These are phyloP conservation scores for Chroicocephalus ridibundus DNA, from an alignment of 2,113 vertebrate species.

Conservation along the genomic window DNA sequence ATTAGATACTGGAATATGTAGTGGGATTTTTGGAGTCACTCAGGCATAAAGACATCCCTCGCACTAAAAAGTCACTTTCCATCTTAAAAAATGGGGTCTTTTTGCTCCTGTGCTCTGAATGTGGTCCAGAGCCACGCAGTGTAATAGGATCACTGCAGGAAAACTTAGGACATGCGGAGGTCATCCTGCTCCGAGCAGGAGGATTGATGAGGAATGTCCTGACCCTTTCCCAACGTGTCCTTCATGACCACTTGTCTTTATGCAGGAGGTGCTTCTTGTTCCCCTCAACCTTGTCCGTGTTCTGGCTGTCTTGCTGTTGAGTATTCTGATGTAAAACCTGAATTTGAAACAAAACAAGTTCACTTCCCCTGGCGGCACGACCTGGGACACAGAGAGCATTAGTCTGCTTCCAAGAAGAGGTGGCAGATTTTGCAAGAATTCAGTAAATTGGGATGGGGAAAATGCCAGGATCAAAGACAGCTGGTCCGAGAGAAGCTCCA, in stretches of 20 bases:
- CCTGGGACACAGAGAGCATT: neutral
- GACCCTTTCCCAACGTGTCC: neutral
- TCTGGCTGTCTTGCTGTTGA: neutral
- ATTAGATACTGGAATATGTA: neutral
- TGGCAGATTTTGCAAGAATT: neutral
- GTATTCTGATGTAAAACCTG: neutral
- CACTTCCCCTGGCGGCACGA: neutral
- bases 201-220: neutral
- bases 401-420: neutral
- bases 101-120: neutral
- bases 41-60: neutral
- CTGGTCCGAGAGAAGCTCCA: neutral
- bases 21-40: neutral
- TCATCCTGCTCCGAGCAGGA: neutral
- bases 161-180: fast-evolving
- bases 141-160: neutral
- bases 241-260: neutral
- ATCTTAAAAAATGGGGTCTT: neutral
- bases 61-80: neutral
- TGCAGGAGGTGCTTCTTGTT: neutral
- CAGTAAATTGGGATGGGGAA: neutral
- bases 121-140: neutral
- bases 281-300: neutral
- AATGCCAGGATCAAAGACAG: neutral
- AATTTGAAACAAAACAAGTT: neutral